Percentiles rank a stretch among this genome's conserved stretches.
Evolutionary conservation across 2,888 invertebrate genomes (phyloP).

Genomic region (Metellina segmentata): DNA sequence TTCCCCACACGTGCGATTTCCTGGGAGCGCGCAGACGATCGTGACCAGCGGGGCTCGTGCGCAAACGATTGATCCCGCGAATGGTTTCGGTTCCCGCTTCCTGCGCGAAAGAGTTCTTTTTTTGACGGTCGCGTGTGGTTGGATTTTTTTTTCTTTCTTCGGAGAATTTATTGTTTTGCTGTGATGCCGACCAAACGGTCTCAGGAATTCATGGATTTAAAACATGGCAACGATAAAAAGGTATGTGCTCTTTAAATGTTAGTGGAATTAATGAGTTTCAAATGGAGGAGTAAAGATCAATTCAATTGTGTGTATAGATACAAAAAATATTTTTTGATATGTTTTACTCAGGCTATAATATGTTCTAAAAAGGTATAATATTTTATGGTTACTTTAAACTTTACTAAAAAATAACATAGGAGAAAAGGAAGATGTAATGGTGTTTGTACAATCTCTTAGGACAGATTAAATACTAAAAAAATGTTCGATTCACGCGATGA

Average conservation of each 20-base stretch:
- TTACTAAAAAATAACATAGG: too few species aligned
- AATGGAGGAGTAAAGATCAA: too few species aligned
- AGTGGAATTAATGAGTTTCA: too few species aligned
- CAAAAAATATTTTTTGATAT: too few species aligned
- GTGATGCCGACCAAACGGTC: conserved; percentile 56
- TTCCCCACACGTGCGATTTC: conserved; percentile 20
- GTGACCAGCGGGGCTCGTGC: conserved; percentile 1
- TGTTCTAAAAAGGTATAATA: too few species aligned
- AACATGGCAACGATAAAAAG: conserved; percentile 46
- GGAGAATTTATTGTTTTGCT: neutral
- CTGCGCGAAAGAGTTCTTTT: neutral
- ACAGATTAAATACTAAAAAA: too few species aligned
- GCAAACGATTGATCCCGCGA: neutral
- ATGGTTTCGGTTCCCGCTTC: neutral
- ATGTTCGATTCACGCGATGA: too few species aligned
- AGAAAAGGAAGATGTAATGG: too few species aligned
- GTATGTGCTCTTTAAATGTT: neutral
- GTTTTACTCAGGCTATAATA: too few species aligned
- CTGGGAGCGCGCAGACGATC: neutral
- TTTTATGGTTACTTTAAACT: too few species aligned
- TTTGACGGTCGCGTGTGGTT: neutral
- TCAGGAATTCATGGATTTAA: conserved; percentile 64
- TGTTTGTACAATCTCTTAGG: too few species aligned
- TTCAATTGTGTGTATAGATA: too few species aligned
- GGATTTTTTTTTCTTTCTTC: neutral